Percentiles rank a stretch among this genome's conserved stretches.
These are phyloP conservation scores for Rhagologus leucostigma DNA, from an alignment of 2,113 vertebrate species.

Conservation along the genomic window DNA sequence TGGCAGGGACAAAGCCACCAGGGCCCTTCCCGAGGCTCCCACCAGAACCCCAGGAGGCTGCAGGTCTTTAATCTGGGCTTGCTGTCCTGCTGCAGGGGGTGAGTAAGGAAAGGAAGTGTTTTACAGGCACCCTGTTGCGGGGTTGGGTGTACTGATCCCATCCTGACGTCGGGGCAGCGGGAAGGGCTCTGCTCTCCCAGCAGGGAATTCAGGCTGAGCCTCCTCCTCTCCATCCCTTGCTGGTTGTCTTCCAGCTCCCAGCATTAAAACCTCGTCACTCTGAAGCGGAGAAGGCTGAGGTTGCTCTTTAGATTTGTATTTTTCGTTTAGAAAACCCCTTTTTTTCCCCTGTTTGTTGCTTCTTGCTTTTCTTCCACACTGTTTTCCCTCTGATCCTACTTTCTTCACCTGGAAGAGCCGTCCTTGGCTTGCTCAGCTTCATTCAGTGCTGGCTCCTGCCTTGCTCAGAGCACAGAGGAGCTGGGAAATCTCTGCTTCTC, in stretches of 20 bases:
- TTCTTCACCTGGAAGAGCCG: background rate
- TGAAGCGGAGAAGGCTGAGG: background rate
- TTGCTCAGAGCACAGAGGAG: background rate
- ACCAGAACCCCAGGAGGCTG: background rate
- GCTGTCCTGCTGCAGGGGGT: too few species aligned
- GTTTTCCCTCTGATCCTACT: background rate
- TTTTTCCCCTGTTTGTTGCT: background rate
- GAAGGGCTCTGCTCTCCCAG: background rate
- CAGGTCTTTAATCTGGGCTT: background rate
- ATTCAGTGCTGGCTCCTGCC: background rate
- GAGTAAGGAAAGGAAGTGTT: background rate
- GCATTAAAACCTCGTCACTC: background rate
- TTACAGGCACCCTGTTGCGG: background rate
- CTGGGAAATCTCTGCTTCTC: background rate
- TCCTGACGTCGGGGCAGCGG: rapidly evolving
- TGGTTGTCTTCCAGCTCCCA: background rate
- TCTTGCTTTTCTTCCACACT: background rate
- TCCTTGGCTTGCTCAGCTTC: background rate
- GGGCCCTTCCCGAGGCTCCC: background rate
- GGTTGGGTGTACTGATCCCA: background rate
- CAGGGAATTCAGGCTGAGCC: background rate
- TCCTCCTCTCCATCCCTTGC: background rate
- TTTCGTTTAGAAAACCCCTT: background rate
- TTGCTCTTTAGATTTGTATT: background rate
- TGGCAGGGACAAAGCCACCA: background rate